Base-by-base conservation (phyloP, 2,888 invertebrate species). In the Helicoverpa assulta region DNA sequence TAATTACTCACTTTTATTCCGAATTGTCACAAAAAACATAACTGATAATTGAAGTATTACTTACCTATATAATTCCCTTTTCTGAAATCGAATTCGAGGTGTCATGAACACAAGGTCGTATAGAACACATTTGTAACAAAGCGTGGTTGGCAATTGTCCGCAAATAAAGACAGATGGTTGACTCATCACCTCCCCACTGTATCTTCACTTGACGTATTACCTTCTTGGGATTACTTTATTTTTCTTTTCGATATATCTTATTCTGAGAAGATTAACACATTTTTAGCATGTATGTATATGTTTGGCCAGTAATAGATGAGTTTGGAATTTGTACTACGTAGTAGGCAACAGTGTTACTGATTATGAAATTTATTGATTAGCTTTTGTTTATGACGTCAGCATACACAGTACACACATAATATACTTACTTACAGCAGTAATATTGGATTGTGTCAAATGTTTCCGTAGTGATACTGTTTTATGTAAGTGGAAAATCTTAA, bases 161-260 rank as follows among this genome's bases (percentile, higher is more conserved):
- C 40, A 63, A 80, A 77, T 70, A 66, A 50, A 80, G 76, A 77
- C 59, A 65, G 70, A 77, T 80, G n/a, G 58, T 43, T 66, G 76
- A 70, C 55, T 70, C 81, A 56, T 66, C 71, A 52, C 77, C 53
- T 80, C 56, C 37, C 56, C 65, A 54, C 51, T 51, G 51, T 68
- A 63, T 21, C 43, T 43, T 56, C 54, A 54, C 59, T 75, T 76
- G 69, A 76, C 60, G 60, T 76, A 76, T 80, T 75, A 68, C 75
- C 75, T 80, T 76, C 60, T 54, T 43, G 53, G 69, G 53, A 70
- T 76, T 70, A 59, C 52, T 21, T 56, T 56, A 65, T 51, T 50
- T 72, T 58, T 33, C 12, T 37, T 33, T 50, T 26, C 58, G 40
- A 70, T 33, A 62, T 51, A 33, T 55, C 59, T 67, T 76, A 57